Evolutionary conservation across 2,888 invertebrate species (phyloP).

Genomic region (Mesochorus sp.): DNA sequence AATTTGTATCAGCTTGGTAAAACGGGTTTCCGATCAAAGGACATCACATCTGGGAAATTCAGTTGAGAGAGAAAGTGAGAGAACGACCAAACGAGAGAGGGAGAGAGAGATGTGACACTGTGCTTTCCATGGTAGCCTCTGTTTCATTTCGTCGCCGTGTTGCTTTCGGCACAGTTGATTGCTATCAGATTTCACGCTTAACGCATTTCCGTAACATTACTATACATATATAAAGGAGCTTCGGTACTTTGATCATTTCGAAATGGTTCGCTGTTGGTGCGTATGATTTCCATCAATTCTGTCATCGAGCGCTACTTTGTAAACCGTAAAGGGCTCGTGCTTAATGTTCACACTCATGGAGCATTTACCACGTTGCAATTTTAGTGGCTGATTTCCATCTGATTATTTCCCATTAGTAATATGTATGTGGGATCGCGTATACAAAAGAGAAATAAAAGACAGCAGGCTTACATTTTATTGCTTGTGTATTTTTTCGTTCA

Average conservation of each 20-base stretch:
- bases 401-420: no score
- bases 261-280: background rate
- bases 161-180: background rate
- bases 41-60: slow-evolving; percentile 12
- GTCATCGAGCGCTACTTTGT: background rate
- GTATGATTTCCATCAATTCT: background rate
- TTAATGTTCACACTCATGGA: no score
- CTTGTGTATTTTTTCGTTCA: no score
- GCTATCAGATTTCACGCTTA: slow-evolving; percentile 2
- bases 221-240: background rate
- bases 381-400: no score
- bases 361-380: no score
- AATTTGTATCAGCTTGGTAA: background rate
- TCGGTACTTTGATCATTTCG: background rate
- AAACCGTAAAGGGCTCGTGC: no score
- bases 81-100: background rate
- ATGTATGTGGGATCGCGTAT: no score
- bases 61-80: slow-evolving; percentile 17
- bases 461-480: no score
- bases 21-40: slow-evolving; percentile 9
- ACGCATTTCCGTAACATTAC: background rate
- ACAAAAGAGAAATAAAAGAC: no score
- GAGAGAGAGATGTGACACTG: no score
- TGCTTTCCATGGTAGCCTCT: background rate
- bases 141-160: background rate